Percentiles rank a stretch among this genome's conserved stretches.
phyloP scores from a whole-genome alignment of 2,113 vertebrate genomes.

The Chamaetylas fuelleborni region DNA sequence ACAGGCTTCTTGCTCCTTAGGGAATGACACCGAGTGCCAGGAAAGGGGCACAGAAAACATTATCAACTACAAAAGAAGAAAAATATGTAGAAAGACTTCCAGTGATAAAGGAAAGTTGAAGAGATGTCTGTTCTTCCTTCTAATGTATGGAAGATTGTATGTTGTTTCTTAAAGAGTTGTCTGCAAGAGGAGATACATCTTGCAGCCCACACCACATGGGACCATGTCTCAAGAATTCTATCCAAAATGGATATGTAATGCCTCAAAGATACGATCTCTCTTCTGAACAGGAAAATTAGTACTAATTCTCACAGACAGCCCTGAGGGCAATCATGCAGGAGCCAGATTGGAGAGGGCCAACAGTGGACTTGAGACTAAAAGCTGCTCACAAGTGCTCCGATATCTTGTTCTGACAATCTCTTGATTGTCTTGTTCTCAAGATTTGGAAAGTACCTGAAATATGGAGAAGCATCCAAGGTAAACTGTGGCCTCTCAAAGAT shows the following conservation, averaged over 20 bases:
- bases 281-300: neutral
- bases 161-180: neutral
- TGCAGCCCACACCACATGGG: neutral
- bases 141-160: rapidly evolving
- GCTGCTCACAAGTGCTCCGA: neutral
- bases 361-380: neutral
- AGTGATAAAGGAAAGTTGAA: neutral
- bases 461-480: neutral
- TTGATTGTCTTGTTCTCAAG: neutral
- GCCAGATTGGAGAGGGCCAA: neutral
- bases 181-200: neutral
- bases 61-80: neutral
- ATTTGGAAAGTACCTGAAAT: neutral
- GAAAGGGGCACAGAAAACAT: neutral
- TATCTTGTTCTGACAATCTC: neutral
- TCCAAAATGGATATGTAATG: neutral
- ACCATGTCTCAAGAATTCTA: neutral
- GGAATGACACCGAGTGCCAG: neutral
- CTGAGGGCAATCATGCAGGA: neutral
- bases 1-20: neutral
- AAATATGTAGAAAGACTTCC: neutral
- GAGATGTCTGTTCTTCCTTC: neutral
- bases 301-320: neutral
- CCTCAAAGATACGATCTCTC: neutral
- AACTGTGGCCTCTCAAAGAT: neutral